A percentile compares a stretch with the other conserved stretches of the same genome.
Conservation (phyloP, 2,888 invertebrate species). For the Pammene fasciana region DNA sequence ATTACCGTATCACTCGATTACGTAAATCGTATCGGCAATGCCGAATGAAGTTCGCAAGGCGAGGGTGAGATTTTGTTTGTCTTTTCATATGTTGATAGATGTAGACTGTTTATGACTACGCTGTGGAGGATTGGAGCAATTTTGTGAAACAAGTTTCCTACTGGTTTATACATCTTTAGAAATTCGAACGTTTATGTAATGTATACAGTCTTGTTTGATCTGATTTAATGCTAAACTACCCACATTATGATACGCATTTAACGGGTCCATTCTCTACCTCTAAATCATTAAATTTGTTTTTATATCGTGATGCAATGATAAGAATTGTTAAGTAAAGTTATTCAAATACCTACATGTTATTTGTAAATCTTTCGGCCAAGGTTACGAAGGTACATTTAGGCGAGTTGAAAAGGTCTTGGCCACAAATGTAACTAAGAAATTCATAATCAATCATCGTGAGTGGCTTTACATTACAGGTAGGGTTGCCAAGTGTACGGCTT, state of each 20-base stretch:
- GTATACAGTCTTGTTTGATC: neutral
- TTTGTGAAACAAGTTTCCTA: neutral
- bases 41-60: constrained; percentile 63
- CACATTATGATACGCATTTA: neutral
- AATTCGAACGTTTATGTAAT: neutral
- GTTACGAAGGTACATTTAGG: constrained; percentile 12
- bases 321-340: neutral
- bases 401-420: constrained; percentile 16
- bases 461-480: neutral
- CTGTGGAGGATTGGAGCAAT: neutral
- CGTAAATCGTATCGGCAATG: constrained; percentile 54
- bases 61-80: constrained; percentile 58
- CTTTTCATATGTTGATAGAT: too few species aligned
- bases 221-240: neutral
- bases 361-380: constrained; percentile 2
- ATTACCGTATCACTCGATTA: constrained; percentile 51
- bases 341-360: neutral
- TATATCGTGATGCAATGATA: too few species aligned
- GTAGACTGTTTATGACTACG: too few species aligned
- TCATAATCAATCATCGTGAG: neutral
- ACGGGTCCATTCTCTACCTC: too few species aligned
- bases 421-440: neutral
- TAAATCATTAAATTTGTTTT: too few species aligned
- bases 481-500: neutral
- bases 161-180: constrained; percentile 3